Base-by-base conservation (phyloP, 2,113 vertebrate genomes). In the Plecturocebus donacophilus region DNA sequence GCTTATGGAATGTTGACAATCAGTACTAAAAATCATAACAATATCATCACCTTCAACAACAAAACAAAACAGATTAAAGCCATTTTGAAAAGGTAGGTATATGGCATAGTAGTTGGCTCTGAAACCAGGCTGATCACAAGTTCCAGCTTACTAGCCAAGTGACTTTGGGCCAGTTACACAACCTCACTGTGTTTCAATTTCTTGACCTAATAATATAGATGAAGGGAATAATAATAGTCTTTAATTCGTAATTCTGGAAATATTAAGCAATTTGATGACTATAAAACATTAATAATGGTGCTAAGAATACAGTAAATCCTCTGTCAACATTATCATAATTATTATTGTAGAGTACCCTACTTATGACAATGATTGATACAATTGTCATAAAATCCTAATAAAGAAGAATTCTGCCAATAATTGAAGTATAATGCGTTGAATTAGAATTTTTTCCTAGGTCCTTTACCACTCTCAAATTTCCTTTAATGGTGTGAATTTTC, bases 91-190 rank as follows among this genome's bases (percentile, higher is more conserved):
- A 27, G 42, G 13, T 21, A 58, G 3, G 19, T 1, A 1, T 56
- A 1, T 12, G 16, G 10, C 6, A 0, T 11, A 4, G 35, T 5
- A 0, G 10, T 52, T 32, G 25, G 3, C 19, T 77, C 9, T 17
- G 23, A 90, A 58, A 90, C 5, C 35, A 35, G 68, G 61, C 42
- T 8, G 35, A 83, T 8, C 27, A 68, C 23, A 61, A 52, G 76
- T 27, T 40, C 5, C 49, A 32, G 20, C 10, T 81, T 70, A 42
- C 40, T 4, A 38, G 35, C 27, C 68, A 13, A 8, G 2, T 38
- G 9, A 32, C 13, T 20, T 73, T 49, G 56, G 68, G 3, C 35
- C 40, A 21, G 8, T 47, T 75, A 49, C 14, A 27, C 14, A 80
- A 56, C 4, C 14, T 49, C 25, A 84, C n/a, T 70, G 14, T 56